These are phyloP conservation scores for Cichladusa arquata DNA, from an alignment of 2,113 vertebrate genomes.

Conservation along the genomic window DNA sequence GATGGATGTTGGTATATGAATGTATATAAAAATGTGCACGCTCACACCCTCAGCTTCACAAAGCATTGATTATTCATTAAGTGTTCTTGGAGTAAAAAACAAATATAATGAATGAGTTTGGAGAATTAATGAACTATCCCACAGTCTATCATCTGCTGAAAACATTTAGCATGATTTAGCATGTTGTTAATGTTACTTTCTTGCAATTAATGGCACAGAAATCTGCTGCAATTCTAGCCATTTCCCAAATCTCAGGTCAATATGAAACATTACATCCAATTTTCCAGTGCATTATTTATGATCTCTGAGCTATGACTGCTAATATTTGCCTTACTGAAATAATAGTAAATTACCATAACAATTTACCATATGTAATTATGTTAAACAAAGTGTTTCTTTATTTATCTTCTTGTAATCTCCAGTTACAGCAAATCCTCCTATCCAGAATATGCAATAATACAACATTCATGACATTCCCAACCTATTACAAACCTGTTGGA, in stretches of 20 bases:
- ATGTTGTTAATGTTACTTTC: neutral
- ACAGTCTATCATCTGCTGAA: conserved; percentile 8
- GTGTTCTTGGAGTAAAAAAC: neutral
- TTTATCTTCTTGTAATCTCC: conserved; percentile 38
- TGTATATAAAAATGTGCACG: neutral
- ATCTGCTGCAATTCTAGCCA: neutral
- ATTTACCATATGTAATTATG: conserved; percentile 41
- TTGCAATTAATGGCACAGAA: conserved; percentile 39
- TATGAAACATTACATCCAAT: conserved; percentile 5
- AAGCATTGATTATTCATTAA: neutral
- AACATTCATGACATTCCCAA: neutral
- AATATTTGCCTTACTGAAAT: conserved; percentile 34
- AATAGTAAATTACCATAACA: conserved; percentile 44
- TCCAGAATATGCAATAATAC: neutral
- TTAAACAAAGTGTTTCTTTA: conserved; percentile 18
- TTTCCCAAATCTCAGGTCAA: conserved; percentile 27
- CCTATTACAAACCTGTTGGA: neutral
- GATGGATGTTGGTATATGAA: neutral
- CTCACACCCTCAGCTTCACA: neutral
- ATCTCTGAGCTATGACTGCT: conserved; percentile 35
- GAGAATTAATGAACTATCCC: conserved; percentile 28
- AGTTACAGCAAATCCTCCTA: neutral
- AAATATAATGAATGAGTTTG: neutral
- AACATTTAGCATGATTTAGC: neutral
- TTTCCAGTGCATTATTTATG: conserved; percentile 43